Conservation (phyloP, 2,888 invertebrate species). For the Pogonocherus hispidulus region DNA sequence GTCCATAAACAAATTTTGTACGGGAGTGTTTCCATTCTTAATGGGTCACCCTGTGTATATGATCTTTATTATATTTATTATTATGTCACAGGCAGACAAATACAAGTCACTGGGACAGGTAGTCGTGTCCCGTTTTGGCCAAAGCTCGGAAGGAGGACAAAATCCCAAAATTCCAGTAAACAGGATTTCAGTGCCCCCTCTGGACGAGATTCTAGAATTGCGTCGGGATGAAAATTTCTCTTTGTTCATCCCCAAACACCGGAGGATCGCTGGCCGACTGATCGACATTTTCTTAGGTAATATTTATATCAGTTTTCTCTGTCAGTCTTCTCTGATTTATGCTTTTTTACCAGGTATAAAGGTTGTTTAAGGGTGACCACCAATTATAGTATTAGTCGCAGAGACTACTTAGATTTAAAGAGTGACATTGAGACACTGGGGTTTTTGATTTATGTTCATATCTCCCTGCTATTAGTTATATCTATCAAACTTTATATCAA, state of each 20-base stretch:
- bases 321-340: background rate
- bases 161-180: slow-evolving; percentile 70
- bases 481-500: too few relatives aligned
- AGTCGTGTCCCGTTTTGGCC: slow-evolving; percentile 73
- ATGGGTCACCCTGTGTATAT: background rate
- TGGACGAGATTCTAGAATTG: slow-evolving; percentile 73
- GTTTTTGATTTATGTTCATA: too few relatives aligned
- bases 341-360: too few relatives aligned
- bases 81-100: slow-evolving; percentile 70
- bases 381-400: too few relatives aligned
- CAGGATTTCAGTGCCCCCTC: slow-evolving; percentile 71
- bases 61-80: too few relatives aligned
- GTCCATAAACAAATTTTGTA: too few relatives aligned
- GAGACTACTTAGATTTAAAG: too few relatives aligned
- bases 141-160: background rate
- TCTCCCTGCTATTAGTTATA: too few relatives aligned
- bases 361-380: too few relatives aligned
- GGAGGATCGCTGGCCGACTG: slow-evolving; percentile 78
- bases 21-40: too few relatives aligned
- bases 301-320: too few relatives aligned
- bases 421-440: too few relatives aligned
- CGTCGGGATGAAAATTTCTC: slow-evolving; percentile 79
- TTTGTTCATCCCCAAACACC: slow-evolving; percentile 80
- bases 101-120: slow-evolving; percentile 74
- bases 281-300: slow-evolving; percentile 79